Evolutionary conservation across 2,113 vertebrate genomes (phyloP), one percentile per base, ranked within the genome.

Genomic region (Saccopteryx bilineata): DNA sequence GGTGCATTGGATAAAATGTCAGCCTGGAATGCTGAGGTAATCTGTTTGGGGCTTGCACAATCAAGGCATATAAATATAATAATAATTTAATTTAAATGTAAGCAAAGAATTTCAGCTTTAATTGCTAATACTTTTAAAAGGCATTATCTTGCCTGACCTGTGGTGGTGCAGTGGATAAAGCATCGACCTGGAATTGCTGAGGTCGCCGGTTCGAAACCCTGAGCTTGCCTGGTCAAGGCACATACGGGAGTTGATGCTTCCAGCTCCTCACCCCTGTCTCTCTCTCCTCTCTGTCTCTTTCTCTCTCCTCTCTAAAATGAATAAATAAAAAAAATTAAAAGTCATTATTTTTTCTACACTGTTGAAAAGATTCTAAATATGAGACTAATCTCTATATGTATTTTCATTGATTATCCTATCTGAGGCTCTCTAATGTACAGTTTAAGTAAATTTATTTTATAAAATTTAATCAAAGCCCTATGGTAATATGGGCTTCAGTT

Each of bases 1-100:
- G 39, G 39, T 39, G 39, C 39, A 39, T 39, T 39, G 39, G 39
- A 39, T 39, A 39, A 39, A 39, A 39, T 39, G 39, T 39, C 39
- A 39, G 3, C 39, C 39, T 39, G 39, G 39, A 39, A 39, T 39
- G 39, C 39, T 39, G 39, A 39, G 39, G 39, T 39, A 39, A 39
- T 39, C 39, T 39, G 39, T 39, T 39, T 39, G 39, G 39, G 39
- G 39, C 39, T 39, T 39, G 39, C 39, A 39, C 39, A 39, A 39
- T 39, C 39, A 39, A 39, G 39, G 39, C 39, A 39, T 39, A 39
- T 39, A 39, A 39, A 39, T 39, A 3, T 39, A 39, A 39, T 39
- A 28, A 78, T 66, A 4, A 83, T 66, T 50, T 54, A 84, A 21
- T 71, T 74, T 82, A 86, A 93, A 96, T 48, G 33, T 9, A 80